Evolutionary conservation across 2,888 invertebrate genomes (phyloP), one percentile per base, ranked within the genome.

Genomic region (Bibio marci): DNA sequence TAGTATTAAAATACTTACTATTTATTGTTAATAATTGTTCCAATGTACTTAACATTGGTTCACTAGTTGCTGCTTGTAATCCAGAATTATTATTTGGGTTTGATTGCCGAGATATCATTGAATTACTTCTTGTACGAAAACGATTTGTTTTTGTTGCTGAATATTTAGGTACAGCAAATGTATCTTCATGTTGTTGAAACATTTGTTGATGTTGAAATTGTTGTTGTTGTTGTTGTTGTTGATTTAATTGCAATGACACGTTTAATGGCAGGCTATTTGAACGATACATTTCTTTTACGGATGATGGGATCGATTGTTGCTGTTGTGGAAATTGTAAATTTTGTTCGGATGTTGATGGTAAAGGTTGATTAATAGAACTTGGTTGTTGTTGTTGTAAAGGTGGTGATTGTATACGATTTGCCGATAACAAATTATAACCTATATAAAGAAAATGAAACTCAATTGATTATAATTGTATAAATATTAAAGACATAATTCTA

Each of bases 41-140:
- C 43, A 90, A 69, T 56, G 81, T 70, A 64, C 80, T 67, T 45
- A 83, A 64, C 49, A 77, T 70, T 35, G 83, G 80, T 63, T 85
- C 83, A 56, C 81, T 82, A 41, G 74, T 73, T 34, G 81, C 77
- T 49, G 79, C 72, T 49, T 74, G 70, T 48, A 83, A 66, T 44
- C 11, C 6, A 22, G 27, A 10, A 28, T 28, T n/a, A 15, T 30
- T 14, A 30, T 4, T 18, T 32, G 34, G 4, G 36, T 18, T 35
- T 35, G 42, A 44, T 26, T 54, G 49, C 3, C 52, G 45, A 6
- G 51, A 44, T 11, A 54, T 43, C 37, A 62, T 56, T 2, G 61
- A 61, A 43, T 59, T 60, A 44, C 60, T 61, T 17, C 61, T 57
- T 8, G 59, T 49, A 14, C 60, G 35, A 18, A 19, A 25, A n/a